Conservation (phyloP, 2,113 vertebrate genomes). For the Trichechus manatus region DNA sequence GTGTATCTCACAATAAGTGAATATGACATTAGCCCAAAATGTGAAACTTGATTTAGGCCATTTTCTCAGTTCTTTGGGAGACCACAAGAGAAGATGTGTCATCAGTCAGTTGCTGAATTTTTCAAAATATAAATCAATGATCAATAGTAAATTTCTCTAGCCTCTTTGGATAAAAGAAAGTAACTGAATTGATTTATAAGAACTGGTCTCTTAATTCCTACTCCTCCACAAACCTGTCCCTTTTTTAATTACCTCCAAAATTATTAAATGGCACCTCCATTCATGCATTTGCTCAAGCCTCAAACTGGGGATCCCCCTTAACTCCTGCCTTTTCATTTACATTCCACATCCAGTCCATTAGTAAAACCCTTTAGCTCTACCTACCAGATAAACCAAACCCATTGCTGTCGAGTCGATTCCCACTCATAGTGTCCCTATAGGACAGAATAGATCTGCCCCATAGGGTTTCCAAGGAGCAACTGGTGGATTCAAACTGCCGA, state of each 20-base stretch:
- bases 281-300: not conserved
- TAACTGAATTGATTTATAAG: not conserved
- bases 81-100: not conserved
- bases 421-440: no score
- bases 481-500: no score
- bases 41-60: not conserved
- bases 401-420: no score
- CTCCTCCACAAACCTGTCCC: not conserved
- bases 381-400: no score
- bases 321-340: not conserved
- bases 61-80: not conserved
- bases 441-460: no score
- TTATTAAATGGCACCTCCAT: not conserved
- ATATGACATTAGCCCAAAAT: constrained; percentile 21
- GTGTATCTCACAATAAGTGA: constrained; percentile 5
- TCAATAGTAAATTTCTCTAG: constrained; percentile 18
- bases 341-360: not conserved
- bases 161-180: not conserved
- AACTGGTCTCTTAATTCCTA: not conserved
- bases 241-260: not conserved
- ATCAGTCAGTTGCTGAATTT: not conserved
- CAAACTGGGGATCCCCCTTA: not conserved
- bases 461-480: no score
- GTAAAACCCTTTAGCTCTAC: not conserved
- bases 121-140: constrained; percentile 41